Conservation (phyloP, 2,888 invertebrate species). For the Cephalotes varians region DNA sequence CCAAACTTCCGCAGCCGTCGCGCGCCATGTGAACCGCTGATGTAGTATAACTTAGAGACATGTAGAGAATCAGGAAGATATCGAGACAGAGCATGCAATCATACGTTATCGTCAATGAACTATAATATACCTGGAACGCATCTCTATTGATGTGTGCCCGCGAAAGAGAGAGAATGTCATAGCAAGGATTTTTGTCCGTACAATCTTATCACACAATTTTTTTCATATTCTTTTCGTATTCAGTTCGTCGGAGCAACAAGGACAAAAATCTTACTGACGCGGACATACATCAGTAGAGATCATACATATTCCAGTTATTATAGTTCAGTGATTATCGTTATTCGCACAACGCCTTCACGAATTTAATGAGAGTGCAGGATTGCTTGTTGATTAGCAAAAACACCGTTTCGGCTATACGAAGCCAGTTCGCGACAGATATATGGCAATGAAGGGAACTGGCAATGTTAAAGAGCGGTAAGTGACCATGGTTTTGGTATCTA, state of each 20-base stretch:
- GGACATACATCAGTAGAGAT: no score
- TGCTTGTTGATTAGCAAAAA: slow-evolving; percentile 20
- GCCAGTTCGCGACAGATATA: slow-evolving; percentile 53
- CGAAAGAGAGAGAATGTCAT: no score
- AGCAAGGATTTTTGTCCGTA: no score
- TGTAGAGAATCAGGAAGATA: slow-evolving; percentile 14
- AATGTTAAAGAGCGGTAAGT: slow-evolving; percentile 65
- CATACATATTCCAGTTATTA: no score
- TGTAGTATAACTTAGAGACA: slow-evolving; percentile 39
- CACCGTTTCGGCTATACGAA: background rate
- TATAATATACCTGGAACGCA: no score
- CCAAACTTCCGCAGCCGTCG: slow-evolving; percentile 21
- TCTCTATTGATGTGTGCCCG: no score
- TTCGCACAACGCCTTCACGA: background rate
- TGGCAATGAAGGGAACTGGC: slow-evolving; percentile 55
- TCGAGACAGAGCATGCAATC: slow-evolving; percentile 40
- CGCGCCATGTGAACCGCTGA: slow-evolving; percentile 24
- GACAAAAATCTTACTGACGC: no score
- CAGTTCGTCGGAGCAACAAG: no score
- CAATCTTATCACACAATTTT: no score
- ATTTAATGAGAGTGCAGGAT: background rate
- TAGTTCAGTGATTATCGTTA: no score
- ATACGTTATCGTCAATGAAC: no score
- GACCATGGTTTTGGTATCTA: slow-evolving; percentile 77
- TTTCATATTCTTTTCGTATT: no score